These are phyloP conservation scores for Zenarchopterus dispar DNA, from an alignment of 2,797 vertebrate genomes.

Conservation along the genomic window DNA sequence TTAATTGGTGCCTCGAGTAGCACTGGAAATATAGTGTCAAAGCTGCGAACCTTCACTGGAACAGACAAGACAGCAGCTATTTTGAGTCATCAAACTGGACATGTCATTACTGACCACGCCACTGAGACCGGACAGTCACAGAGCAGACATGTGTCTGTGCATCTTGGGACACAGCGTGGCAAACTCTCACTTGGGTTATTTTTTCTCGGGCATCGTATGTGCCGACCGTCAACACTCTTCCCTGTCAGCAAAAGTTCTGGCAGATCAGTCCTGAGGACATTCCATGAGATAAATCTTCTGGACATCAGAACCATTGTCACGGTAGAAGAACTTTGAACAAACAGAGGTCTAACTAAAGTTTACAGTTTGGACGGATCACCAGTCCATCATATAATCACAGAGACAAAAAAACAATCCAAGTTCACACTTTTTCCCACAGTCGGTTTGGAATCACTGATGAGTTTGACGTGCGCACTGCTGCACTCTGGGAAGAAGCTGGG, in stretches of 20 bases:
- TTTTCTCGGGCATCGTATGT: constrained; percentile 23
- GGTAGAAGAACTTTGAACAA: constrained; percentile 20
- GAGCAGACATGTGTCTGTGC: constrained; percentile 9
- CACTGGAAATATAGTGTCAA: constrained; percentile 39
- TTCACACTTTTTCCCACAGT: too few species aligned
- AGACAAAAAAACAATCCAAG: too few species aligned
- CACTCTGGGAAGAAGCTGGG: too few species aligned
- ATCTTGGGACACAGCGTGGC: constrained; percentile 7
- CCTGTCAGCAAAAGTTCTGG: constrained; percentile 24
- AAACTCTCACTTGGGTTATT: constrained; percentile 14
- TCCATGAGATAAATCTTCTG: constrained; percentile 11
- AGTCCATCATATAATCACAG: too few species aligned
- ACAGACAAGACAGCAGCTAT: constrained; percentile 51
- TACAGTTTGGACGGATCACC: constrained; percentile 20
- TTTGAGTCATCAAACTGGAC: constrained; percentile 48
- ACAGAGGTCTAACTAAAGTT: constrained; percentile 27
- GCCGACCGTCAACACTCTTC: constrained; percentile 23
- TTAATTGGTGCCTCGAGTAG: constrained; percentile 61
- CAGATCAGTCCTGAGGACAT: constrained; percentile 22
- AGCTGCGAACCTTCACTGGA: constrained; percentile 51
- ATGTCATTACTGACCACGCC: constrained; percentile 31
- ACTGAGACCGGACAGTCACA: constrained; percentile 21
- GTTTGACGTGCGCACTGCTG: too few species aligned
- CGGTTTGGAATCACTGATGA: too few species aligned
- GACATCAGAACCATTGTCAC: constrained; percentile 33